phyloP scores from a whole-genome alignment of 2,797 vertebrate species.

The Onychomys torridus region DNA sequence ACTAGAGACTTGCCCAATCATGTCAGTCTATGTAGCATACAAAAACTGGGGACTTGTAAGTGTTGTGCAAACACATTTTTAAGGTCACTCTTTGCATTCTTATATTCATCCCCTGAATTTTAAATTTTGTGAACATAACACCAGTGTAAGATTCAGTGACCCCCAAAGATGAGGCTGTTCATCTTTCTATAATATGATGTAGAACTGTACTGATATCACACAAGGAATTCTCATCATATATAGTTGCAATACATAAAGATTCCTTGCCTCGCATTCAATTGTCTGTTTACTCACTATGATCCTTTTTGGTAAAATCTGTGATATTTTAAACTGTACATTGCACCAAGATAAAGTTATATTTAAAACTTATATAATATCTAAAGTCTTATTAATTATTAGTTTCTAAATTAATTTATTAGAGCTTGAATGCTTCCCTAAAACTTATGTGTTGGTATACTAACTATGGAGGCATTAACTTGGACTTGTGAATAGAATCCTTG shows the following conservation, averaged over 20 bases:
- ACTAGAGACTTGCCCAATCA: background rate
- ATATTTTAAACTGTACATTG: background rate
- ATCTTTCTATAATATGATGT: background rate
- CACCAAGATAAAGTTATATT: constrained; percentile 15
- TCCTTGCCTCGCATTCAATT: background rate
- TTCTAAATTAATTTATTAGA: constrained; percentile 27
- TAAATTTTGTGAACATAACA: background rate
- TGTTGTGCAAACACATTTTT: background rate
- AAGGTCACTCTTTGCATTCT: background rate
- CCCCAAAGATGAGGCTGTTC: fast-evolving
- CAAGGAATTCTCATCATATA: background rate
- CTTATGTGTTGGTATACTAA: background rate
- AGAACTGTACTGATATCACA: background rate
- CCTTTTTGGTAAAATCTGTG: constrained; percentile 8
- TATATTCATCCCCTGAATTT: background rate
- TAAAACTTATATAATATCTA: background rate
- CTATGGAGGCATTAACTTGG: no score
- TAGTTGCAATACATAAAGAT: background rate
- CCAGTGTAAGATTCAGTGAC: background rate
- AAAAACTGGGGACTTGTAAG: background rate
- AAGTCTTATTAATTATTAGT: background rate
- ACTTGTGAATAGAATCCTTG: background rate
- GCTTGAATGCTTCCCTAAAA: background rate
- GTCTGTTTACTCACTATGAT: background rate
- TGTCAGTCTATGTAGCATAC: background rate